Evolutionary conservation across 2,113 vertebrate species (phyloP).

Genomic region (Romanogobio albipinnatus): DNA sequence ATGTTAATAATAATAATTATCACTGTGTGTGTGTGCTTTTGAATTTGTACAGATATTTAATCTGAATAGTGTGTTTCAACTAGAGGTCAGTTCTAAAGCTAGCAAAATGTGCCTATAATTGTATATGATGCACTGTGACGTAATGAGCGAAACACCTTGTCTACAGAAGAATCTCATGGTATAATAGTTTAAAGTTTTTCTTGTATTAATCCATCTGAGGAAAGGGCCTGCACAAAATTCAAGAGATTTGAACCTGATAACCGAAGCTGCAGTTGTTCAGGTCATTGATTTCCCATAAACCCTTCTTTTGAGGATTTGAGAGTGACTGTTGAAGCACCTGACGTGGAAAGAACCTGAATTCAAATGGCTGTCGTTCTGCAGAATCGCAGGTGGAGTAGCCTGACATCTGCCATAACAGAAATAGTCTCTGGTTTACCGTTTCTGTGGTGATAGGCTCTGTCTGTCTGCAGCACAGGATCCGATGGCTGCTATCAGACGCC

Average conservation of each 20-base stretch:
- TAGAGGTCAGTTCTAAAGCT: not conserved
- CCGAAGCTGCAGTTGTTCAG: not conserved
- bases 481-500: conserved; percentile 65
- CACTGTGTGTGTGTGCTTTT: not conserved
- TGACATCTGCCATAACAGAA: conserved; percentile 56
- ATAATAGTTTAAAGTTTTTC: not conserved
- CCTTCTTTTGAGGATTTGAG: conserved; percentile 35
- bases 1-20: not conserved
- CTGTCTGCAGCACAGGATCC: conserved; percentile 44
- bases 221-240: not conserved
- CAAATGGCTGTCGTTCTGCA: conserved; percentile 67
- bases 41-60: not conserved
- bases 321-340: conserved; percentile 64
- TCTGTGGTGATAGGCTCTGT: conserved; percentile 38
- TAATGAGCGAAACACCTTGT: not conserved
- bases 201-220: not conserved
- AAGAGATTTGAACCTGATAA: not conserved
- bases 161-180: not conserved
- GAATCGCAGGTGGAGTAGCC: conserved; percentile 49
- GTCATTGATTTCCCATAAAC: not conserved
- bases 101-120: not conserved
- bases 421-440: conserved; percentile 64
- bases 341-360: conserved; percentile 42
- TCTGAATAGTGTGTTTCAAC: not conserved
- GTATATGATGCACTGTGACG: not conserved